Base-by-base conservation (phyloP, 2,113 vertebrate species). In the Crotalus viridis region DNA sequence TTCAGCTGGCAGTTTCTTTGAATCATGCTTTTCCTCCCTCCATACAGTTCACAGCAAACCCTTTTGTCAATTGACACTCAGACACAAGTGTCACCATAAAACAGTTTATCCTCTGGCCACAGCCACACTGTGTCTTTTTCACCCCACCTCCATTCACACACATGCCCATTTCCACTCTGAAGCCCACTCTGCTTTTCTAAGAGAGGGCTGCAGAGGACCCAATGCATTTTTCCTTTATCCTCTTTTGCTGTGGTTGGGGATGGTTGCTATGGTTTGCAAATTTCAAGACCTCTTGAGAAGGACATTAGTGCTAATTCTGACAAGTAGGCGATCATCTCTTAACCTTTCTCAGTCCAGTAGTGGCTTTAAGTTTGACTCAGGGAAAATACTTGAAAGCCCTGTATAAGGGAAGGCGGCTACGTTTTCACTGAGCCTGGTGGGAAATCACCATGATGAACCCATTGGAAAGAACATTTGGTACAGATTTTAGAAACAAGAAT, bases 11-110 rank as follows among this genome's bases (percentile, higher is more conserved):
- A 94, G 94, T 90, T 91, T 94, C 88, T 52, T 87, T 90, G 95
- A 97, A 90, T 95, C 93, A 91, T 9, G 90, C 69, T 52, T 13
- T 89, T 91, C 92, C 88, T 91, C 93, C 94, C 92, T 85, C 26
- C 91, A 0, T 13, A 56, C 22, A 85, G 89, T 64, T 94, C 94
- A 87, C 93, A 87, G 19, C 88, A 0, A 39, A 24, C 51, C 55
- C 93, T 39, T 94, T 55, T 21, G 19, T 90, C 94, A 54, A 17
- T 3, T 93, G 93, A 94, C 95, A 87, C 22, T 26, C 55, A 15
- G 69, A 88, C 54, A 52, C 0, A 9, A 87, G n/a, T 87, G 90
- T 94, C 92, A 85, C 57, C 69, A 1, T 6, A 87, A 56, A 93
- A 92, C 92, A 9, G 56, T 93, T 95, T 48, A 55, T 91, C 95